These are phyloP conservation scores for Mya arenaria DNA, from an alignment of 1,140 invertebrate species.

Conservation along the genomic window DNA sequence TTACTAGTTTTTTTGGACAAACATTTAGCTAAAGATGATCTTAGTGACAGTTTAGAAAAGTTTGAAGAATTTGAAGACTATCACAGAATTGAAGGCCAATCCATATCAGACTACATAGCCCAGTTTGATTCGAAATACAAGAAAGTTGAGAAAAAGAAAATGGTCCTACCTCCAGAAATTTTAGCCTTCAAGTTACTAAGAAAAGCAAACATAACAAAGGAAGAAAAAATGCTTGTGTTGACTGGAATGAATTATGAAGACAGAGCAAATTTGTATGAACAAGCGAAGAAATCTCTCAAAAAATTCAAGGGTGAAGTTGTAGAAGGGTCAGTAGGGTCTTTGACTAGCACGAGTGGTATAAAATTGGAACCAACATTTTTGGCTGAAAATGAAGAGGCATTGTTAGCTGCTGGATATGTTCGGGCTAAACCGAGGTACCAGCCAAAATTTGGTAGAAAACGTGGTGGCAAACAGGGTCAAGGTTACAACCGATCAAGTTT, in stretches of 20 bases:
- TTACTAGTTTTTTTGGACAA: conserved; percentile 46
- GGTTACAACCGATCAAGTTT: too few species aligned
- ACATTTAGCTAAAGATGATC: conserved; percentile 54
- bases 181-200: conserved; percentile 63
- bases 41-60: conserved; percentile 39
- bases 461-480: background rate
- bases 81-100: conserved; percentile 35
- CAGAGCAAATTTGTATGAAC: conserved; percentile 54
- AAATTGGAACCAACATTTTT: conserved; percentile 5
- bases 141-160: conserved; percentile 57
- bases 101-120: conserved; percentile 40
- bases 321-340: too few species aligned
- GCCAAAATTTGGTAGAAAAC: background rate
- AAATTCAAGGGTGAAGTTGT: conserved; percentile 35
- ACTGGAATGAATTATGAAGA: conserved; percentile 64
- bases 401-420: background rate
- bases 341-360: background rate
- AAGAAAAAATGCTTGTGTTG: conserved; percentile 60
- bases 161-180: conserved; percentile 49
- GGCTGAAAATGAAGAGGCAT: background rate
- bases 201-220: conserved; percentile 60
- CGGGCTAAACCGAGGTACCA: background rate
- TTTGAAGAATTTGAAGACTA: conserved; percentile 58
- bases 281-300: conserved; percentile 57
- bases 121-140: conserved; percentile 47